Evolutionary conservation across 2,797 vertebrate genomes (phyloP).

Genomic region (Threskiornis aethiopicus): DNA sequence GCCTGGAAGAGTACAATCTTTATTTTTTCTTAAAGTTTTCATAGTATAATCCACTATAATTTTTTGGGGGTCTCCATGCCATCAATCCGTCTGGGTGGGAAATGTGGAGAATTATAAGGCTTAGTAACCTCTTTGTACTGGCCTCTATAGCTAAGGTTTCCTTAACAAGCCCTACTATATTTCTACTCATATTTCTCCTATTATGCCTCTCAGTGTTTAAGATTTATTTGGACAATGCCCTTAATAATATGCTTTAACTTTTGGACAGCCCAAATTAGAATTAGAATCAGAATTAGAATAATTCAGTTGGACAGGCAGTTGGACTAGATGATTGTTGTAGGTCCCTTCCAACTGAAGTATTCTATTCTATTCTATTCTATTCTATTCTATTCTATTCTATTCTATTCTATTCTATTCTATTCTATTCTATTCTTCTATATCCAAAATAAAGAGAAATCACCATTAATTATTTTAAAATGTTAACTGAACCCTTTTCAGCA

Average conservation of each 20-base stretch:
- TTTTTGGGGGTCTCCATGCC: rapidly evolving
- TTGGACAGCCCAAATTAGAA: background rate
- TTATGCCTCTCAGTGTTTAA: background rate
- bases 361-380: background rate
- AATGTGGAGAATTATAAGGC: background rate
- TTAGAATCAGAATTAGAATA: background rate
- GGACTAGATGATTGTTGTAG: background rate
- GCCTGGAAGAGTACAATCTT: background rate
- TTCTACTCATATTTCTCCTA: background rate
- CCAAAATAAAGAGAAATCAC: background rate
- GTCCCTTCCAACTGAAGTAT: background rate
- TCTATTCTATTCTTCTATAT: background rate
- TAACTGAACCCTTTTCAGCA: background rate
- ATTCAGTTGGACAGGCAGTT: background rate
- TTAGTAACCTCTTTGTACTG: background rate
- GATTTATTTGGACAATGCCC: background rate
- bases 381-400: background rate
- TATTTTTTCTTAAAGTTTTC: background rate
- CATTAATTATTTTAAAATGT: background rate
- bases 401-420: background rate
- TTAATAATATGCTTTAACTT: background rate
- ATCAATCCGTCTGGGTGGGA: background rate
- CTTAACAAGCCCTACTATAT: background rate
- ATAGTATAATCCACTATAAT: background rate
- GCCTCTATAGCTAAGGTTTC: background rate